Evolutionary conservation across 2,888 invertebrate genomes (phyloP).

Genomic region (Oxycera nigricornis): DNA sequence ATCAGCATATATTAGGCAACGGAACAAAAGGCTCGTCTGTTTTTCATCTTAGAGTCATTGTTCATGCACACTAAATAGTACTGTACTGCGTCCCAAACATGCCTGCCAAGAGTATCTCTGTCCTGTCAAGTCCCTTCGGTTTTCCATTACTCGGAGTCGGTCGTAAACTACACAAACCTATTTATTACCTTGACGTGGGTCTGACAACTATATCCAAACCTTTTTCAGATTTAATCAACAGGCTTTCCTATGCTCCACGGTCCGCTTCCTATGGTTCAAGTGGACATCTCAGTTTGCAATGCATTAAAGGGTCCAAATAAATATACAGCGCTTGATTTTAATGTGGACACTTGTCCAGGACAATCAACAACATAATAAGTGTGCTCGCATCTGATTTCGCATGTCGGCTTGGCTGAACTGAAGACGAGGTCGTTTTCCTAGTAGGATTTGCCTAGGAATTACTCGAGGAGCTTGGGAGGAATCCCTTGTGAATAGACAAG

Average conservation of each 20-base stretch:
- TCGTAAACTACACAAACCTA: constrained; percentile 39
- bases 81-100: background rate
- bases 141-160: constrained; percentile 18
- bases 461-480: too few species aligned
- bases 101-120: background rate
- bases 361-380: constrained; percentile 20
- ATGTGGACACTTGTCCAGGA: constrained; percentile 26
- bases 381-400: background rate
- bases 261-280: background rate
- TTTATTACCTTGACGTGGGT: constrained; percentile 45
- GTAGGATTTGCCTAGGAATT: too few species aligned
- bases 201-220: constrained; percentile 46
- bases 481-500: too few species aligned
- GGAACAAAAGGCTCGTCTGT: constrained; percentile 15
- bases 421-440: too few species aligned
- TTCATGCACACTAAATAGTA: constrained; percentile 10
- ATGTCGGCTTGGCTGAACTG: background rate
- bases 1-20: background rate
- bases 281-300: constrained; percentile 13
- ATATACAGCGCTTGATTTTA: constrained; percentile 16
- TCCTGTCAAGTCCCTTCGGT: constrained; percentile 28
- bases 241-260: constrained; percentile 6
- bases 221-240: constrained; percentile 46
- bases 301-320: background rate
- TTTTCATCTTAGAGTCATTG: constrained; percentile 15